These are phyloP conservation scores for Pogonognathellus flavescens DNA, from an alignment of 1,140 invertebrate genomes.

Conservation along the genomic window DNA sequence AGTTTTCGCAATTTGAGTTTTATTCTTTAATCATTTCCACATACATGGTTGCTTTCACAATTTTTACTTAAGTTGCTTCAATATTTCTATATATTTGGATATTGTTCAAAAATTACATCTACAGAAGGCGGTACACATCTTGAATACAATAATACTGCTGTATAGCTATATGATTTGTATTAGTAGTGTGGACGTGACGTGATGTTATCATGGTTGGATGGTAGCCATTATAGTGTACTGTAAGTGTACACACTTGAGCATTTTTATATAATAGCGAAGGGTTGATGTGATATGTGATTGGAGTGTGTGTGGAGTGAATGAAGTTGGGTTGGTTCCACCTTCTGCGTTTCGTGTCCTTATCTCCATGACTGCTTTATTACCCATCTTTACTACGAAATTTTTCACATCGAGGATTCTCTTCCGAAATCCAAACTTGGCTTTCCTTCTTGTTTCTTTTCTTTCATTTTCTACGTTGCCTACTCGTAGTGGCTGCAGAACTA, in stretches of 20 bases:
- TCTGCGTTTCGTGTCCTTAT: conserved; percentile 55
- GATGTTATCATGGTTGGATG: background rate
- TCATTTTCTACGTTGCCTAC: background rate
- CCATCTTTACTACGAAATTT: conserved; percentile 56
- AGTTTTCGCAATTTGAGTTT: no score
- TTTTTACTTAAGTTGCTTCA: no score
- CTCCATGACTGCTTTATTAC: conserved; percentile 61
- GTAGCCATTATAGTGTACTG: background rate
- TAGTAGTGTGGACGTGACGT: no score
- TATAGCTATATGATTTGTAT: no score
- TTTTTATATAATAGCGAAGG: background rate
- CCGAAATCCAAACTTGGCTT: conserved; percentile 15
- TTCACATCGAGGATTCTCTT: conserved; percentile 52
- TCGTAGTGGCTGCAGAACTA: background rate
- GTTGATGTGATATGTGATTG: no score
- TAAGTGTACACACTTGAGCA: background rate
- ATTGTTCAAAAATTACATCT: no score
- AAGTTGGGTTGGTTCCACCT: conserved; percentile 44
- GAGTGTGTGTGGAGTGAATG: conserved; percentile 25
- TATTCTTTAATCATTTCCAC: no score
- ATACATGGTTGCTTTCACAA: no score
- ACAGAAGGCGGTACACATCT: no score
- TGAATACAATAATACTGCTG: no score
- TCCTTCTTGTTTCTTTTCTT: conserved; percentile 23
- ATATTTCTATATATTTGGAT: no score